phyloP scores from a whole-genome alignment of 1,140 invertebrate genomes.

The Anoplophora glabripennis region DNA sequence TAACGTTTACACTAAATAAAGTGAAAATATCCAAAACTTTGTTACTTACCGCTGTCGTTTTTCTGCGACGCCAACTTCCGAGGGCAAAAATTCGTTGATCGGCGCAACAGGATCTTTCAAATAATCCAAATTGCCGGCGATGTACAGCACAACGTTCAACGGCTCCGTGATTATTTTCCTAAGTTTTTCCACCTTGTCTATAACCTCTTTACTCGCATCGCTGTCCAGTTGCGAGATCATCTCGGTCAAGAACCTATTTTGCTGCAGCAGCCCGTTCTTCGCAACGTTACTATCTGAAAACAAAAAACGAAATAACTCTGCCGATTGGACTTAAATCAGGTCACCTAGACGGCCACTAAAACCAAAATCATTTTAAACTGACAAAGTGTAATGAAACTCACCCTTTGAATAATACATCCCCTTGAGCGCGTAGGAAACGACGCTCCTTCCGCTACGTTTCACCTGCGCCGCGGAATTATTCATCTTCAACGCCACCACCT shows the following conservation, averaged over 20 bases:
- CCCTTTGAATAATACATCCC: constrained; percentile 62
- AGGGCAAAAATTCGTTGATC: constrained; percentile 56
- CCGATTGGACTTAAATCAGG: too few species aligned
- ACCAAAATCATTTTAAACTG: too few species aligned
- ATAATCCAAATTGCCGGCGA: constrained; percentile 68
- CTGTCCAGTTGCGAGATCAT: constrained; percentile 60
- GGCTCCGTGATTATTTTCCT: constrained; percentile 59
- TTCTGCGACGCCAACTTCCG: constrained; percentile 16
- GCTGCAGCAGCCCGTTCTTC: constrained; percentile 66
- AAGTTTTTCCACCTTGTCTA: constrained; percentile 62
- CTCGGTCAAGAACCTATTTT: constrained; percentile 73
- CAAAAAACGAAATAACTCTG: neutral
- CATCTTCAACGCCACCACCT: constrained; percentile 73
- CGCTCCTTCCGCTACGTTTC: constrained; percentile 63
- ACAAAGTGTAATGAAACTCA: constrained; percentile 39
- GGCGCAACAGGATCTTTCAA: constrained; percentile 54
- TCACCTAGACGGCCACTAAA: too few species aligned
- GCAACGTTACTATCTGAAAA: constrained; percentile 70
- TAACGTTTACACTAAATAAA: too few species aligned
- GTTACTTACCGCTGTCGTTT: constrained; percentile 11
- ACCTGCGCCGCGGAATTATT: constrained; percentile 71
- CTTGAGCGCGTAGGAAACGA: constrained; percentile 61
- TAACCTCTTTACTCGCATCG: constrained; percentile 55
- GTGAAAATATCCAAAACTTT: too few species aligned
- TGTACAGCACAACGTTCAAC: constrained; percentile 64